These are phyloP conservation scores for Solea senegalensis DNA, from an alignment of 2,113 vertebrate genomes.

Conservation along the genomic window DNA sequence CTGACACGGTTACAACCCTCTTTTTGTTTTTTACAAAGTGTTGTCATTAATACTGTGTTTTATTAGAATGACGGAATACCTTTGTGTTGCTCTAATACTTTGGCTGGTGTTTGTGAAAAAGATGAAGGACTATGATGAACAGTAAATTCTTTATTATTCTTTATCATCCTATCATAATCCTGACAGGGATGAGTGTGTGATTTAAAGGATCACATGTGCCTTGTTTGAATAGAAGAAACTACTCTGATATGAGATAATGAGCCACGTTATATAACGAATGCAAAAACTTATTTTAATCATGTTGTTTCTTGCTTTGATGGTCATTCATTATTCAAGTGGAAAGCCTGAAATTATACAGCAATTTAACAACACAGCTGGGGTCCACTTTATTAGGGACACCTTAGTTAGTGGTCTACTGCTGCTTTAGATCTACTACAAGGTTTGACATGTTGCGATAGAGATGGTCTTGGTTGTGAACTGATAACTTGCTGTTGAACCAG, in stretches of 20 bases:
- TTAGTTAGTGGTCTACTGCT: too few relatives aligned
- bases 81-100: constrained; percentile 40
- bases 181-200: constrained; percentile 33
- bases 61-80: neutral
- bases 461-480: too few relatives aligned
- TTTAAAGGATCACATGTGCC: constrained; percentile 14
- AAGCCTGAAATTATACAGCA: neutral
- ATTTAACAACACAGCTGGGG: constrained; percentile 6
- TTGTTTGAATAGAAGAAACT: constrained; percentile 13
- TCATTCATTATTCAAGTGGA: neutral
- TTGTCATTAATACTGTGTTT: neutral
- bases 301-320: neutral
- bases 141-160: constrained; percentile 45
- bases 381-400: too few relatives aligned
- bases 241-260: neutral
- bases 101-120: constrained; percentile 53
- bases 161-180: constrained; percentile 41
- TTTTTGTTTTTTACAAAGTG: neutral
- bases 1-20: too few relatives aligned
- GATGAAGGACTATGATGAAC: constrained; percentile 62
- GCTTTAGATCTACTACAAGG: too few relatives aligned
- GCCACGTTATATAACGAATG: neutral
- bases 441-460: too few relatives aligned
- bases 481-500: too few relatives aligned
- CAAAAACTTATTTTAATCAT: neutral